Evolutionary conservation across 2,113 vertebrate species (phyloP).

Genomic region (Tapirus terrestris): DNA sequence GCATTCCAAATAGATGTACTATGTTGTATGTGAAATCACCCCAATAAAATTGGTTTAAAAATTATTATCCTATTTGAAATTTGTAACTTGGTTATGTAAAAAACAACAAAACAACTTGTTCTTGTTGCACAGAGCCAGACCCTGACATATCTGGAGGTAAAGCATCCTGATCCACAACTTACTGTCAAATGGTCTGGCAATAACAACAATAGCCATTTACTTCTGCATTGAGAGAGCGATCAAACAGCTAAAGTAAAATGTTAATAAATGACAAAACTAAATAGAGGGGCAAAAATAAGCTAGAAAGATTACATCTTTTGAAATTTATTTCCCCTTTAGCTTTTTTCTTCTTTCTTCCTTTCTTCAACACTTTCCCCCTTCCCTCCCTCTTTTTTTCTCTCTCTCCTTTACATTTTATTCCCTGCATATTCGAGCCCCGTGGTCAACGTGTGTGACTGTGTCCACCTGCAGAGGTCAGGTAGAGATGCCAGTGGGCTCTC

Average conservation of each 20-base stretch:
- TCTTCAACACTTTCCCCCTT: background rate
- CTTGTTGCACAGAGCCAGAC: background rate
- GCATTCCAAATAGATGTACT: background rate
- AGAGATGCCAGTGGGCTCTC: background rate
- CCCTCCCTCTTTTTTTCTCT: background rate
- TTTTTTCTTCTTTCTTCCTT: background rate
- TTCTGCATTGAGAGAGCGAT: background rate
- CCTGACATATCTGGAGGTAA: background rate
- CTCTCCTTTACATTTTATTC: background rate
- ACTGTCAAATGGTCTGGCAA: background rate
- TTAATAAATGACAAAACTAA: background rate
- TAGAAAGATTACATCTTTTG: background rate
- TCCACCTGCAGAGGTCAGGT: background rate
- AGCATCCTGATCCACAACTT: background rate
- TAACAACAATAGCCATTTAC: background rate
- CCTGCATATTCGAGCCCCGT: background rate
- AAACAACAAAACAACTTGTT: background rate
- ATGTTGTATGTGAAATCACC: too few relatives aligned
- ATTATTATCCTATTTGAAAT: background rate
- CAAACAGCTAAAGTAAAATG: background rate
- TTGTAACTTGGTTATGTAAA: background rate
- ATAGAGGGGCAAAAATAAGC: background rate
- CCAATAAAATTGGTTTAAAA: background rate
- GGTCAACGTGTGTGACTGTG: background rate
- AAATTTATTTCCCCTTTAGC: background rate